phyloP scores from a whole-genome alignment of 2,113 vertebrate genomes.

The Catharus minimus region DNA sequence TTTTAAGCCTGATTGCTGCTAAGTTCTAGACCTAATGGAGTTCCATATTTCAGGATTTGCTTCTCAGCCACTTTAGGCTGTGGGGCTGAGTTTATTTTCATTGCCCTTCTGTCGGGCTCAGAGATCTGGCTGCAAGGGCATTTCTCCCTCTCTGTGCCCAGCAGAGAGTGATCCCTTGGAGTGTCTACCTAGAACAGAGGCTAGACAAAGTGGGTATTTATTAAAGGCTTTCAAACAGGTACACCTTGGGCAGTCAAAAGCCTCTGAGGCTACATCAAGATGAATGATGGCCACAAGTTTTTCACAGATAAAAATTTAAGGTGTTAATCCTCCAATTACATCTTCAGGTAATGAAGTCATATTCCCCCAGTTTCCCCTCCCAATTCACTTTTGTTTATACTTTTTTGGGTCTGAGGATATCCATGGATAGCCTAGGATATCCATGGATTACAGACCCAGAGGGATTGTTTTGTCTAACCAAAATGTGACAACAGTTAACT shows the following conservation, averaged over 20 bases:
- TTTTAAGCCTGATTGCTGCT: neutral
- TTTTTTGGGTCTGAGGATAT: too few relatives aligned
- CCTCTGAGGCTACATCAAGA: neutral
- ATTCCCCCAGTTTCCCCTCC: neutral
- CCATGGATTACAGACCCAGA: neutral
- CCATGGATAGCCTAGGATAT: too few relatives aligned
- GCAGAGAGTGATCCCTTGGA: neutral
- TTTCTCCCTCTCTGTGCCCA: neutral
- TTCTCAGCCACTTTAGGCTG: neutral
- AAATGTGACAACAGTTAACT: neutral
- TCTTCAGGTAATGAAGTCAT: neutral
- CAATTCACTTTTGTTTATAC: neutral
- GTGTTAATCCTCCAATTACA: neutral
- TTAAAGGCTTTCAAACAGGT: neutral
- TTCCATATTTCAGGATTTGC: accelerated
- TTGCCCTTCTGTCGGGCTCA: accelerated
- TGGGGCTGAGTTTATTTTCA: neutral
- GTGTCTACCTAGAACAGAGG: neutral
- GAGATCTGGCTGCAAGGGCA: neutral
- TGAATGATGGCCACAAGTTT: accelerated
- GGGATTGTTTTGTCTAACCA: neutral
- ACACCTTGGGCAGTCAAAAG: neutral
- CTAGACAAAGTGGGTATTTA: neutral
- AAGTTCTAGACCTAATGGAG: neutral
- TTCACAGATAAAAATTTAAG: neutral